Base-by-base conservation (phyloP, 2,888 invertebrate genomes). In the Linyphia triangularis region DNA sequence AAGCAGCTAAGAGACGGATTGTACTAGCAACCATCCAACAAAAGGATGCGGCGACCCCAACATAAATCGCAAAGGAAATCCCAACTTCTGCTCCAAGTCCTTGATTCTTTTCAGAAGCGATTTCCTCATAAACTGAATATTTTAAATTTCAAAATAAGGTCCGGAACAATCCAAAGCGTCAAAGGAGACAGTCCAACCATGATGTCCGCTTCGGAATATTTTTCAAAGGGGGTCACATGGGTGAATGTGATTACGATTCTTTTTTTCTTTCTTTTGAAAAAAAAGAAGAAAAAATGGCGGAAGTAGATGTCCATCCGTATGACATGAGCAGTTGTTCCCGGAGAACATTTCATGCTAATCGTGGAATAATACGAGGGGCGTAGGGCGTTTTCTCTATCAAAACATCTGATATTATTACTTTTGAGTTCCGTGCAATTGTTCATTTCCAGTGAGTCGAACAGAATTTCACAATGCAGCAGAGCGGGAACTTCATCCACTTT, bases 331-430 rank as follows among this genome's bases (percentile, higher is more conserved):
- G 79, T 79, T 79, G 79, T 79, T 67, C 16, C 16, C 13, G 51
- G 51, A 0, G 43, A n/a, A 57, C 79, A 79, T 79, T 79, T 51
- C 65, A 79, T 79, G 79, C 51, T 79, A 67, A 79, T 79, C 67
- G 65, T n/a, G 24, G 67, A 30, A 79, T 79, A 67, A 77, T 77
- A 37, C 77, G 19, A 16, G 61, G 63, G 37, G 26, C 2, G 16
- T 75, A 13, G 57, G 77, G 77, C 26, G 63, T 63, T 16, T 30
- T 51, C n/a, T 51, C n/a, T 51, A 16, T 51, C 13, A 24, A n/a
- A 73, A 63, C 61, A 37, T 63, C 77, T 26, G 40, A 40, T 63
- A 63, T 59, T 43, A 37, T 77, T 77, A n/a, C n/a, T n/a, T n/a
- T 26, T 6, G 33, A 77, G 61, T 26, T 61, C 33, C 73, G 73